Evolutionary conservation across 2,797 vertebrate genomes (phyloP).

Genomic region (Sebastes aleutianus): DNA sequence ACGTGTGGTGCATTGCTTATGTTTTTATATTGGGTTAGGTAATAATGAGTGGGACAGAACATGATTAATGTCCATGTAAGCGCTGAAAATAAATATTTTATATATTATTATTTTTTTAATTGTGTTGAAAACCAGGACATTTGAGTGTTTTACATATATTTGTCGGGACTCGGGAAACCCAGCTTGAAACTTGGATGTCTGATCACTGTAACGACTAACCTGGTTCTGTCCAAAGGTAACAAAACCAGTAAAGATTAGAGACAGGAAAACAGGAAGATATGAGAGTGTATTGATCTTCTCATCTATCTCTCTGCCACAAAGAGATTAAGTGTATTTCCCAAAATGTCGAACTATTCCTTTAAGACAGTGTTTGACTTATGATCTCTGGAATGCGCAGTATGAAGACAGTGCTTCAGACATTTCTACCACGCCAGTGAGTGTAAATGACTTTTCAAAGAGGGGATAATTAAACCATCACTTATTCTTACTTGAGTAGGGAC

Average conservation of each 20-base stretch:
- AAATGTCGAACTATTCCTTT: neutral
- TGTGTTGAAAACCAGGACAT: too few relatives aligned
- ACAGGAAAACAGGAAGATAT: neutral
- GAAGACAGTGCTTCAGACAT: neutral
- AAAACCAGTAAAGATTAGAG: neutral
- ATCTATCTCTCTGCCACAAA: neutral
- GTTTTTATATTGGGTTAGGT: too few relatives aligned
- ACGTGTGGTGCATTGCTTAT: too few relatives aligned
- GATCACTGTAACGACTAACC: neutral
- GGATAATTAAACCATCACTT: neutral
- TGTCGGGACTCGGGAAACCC: too few relatives aligned
- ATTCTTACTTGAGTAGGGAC: neutral
- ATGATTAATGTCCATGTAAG: fast-evolving
- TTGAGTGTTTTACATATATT: too few relatives aligned
- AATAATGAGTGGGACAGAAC: too few relatives aligned
- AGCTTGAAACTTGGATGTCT: too few relatives aligned
- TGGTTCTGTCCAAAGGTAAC: neutral
- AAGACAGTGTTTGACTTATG: neutral
- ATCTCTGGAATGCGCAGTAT: neutral
- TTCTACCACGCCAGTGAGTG: neutral
- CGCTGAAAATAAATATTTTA: too few relatives aligned
- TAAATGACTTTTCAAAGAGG: neutral
- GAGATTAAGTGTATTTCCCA: neutral
- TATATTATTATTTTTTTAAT: too few relatives aligned
- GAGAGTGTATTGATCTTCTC: neutral